Percentiles rank a stretch among this genome's conserved stretches.
Evolutionary conservation across 2,797 vertebrate genomes (phyloP).

Genomic region (Hafferia zeledoni): DNA sequence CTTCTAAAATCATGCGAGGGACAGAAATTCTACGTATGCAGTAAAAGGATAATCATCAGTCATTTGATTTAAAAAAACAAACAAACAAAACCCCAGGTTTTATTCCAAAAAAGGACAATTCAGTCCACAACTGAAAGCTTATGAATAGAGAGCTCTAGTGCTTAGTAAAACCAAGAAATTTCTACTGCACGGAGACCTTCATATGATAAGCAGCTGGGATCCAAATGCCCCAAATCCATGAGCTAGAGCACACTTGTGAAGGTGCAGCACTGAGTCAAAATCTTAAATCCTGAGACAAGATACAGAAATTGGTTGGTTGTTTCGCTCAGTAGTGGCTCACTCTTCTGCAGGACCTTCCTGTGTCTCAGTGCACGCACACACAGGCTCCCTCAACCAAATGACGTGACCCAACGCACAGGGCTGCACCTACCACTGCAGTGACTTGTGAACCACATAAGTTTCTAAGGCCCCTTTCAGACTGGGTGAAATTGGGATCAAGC

Average conservation of each 20-base stretch:
- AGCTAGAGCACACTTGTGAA: not conserved
- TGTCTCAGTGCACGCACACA: not conserved
- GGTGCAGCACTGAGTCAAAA: not conserved
- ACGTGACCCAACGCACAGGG: not conserved
- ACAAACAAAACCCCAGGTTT: not conserved
- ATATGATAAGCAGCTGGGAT: not conserved
- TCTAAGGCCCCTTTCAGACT: not conserved
- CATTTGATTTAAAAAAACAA: not conserved
- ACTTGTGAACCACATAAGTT: not conserved
- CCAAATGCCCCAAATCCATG: not conserved
- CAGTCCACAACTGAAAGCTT: not conserved
- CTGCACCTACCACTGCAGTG: not conserved
- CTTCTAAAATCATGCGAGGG: not conserved
- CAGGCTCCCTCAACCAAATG: fast-evolving
- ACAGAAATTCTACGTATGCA: not conserved
- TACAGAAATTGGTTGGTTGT: not conserved
- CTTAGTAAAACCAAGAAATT: not conserved
- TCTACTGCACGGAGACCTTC: not conserved
- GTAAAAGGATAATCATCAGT: not conserved
- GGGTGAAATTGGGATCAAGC: not conserved
- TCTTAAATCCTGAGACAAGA: not conserved
- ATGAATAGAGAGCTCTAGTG: not conserved
- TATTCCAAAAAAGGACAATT: not conserved
- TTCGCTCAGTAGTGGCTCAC: not conserved
- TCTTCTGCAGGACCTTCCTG: not conserved